Percentiles rank a stretch among this genome's conserved stretches.
phyloP scores from a whole-genome alignment of 2,113 vertebrate species.

The Stegostoma tigrinum region DNA sequence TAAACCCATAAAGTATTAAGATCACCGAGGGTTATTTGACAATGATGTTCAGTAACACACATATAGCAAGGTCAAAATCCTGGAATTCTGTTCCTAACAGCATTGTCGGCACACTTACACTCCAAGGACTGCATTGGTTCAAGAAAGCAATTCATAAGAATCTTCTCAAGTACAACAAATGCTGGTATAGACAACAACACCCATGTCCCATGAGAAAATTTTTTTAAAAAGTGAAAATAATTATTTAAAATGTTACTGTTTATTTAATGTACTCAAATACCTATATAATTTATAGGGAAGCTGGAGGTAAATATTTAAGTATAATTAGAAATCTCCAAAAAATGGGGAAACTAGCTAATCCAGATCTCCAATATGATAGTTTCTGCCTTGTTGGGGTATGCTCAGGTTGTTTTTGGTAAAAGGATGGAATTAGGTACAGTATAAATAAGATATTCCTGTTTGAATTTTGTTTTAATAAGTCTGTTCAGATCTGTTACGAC shows the following conservation, averaged over 20 bases:
- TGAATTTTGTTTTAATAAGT: no score
- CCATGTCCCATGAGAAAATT: no score
- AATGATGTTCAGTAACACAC: not conserved
- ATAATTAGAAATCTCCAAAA: not conserved
- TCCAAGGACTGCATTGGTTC: no score
- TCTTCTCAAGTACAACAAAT: no score
- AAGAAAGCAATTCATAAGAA: no score
- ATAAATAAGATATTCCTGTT: no score
- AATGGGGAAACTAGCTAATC: not conserved
- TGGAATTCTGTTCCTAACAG: no score
- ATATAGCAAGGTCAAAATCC: not conserved
- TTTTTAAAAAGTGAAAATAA: not conserved
- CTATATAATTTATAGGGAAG: not conserved
- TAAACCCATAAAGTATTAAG: not conserved
- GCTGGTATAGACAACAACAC: no score
- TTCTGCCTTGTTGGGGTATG: no score
- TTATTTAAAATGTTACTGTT: not conserved
- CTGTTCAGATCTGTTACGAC: no score
- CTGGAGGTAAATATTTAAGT: not conserved
- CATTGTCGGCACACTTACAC: no score
- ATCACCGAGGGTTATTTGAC: not conserved
- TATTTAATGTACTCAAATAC: not conserved
- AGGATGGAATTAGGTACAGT: not conserved
- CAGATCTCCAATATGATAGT: not conserved
- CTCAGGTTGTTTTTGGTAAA: not conserved